A percentile compares a stretch with the other conserved stretches of the same genome.
Conservation (phyloP, 2,113 vertebrate genomes). For the Phodopus roborovskii region DNA sequence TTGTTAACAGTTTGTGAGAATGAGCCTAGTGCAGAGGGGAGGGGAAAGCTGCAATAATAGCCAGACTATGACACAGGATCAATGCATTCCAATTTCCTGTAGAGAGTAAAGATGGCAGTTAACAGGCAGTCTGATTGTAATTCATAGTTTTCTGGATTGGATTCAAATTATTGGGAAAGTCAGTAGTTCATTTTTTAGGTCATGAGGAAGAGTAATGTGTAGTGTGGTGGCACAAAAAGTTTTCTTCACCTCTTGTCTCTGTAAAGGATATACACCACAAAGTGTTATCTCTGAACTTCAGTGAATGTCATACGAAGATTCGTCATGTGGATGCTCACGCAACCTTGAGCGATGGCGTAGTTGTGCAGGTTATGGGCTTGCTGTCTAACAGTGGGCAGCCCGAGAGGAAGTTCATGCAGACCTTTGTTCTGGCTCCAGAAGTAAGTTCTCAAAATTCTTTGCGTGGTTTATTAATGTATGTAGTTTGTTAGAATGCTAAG, state of each 20-base stretch:
- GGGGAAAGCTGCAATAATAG: too few relatives aligned
- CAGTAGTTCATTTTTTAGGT: not conserved
- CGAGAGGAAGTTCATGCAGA: constrained; percentile 99
- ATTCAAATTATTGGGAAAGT: not conserved
- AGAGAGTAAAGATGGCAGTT: not conserved
- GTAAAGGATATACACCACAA: constrained; percentile 98
- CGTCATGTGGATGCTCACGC: constrained; percentile 98
- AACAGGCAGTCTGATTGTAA: not conserved
- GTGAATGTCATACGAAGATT: constrained; percentile 99
- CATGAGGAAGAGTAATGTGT: not conserved
- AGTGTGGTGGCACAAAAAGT: not conserved
- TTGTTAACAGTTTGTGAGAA: not conserved
- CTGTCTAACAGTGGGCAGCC: constrained; percentile 97
- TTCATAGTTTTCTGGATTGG: not conserved
- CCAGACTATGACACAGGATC: too few relatives aligned
- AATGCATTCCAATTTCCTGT: too few relatives aligned
- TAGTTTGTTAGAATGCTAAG: not conserved
- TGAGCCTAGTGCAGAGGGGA: not conserved
- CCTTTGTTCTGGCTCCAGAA: constrained; percentile 98
- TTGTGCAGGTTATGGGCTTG: constrained; percentile 98
- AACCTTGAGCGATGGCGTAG: constrained; percentile 96
- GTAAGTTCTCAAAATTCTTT: constrained; percentile 83
- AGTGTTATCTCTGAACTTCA: constrained; percentile 98
- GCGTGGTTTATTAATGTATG: constrained; percentile 1
- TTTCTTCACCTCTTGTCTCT: not conserved